Conservation (phyloP, 2,888 invertebrate species). For the Leuctra nigra region DNA sequence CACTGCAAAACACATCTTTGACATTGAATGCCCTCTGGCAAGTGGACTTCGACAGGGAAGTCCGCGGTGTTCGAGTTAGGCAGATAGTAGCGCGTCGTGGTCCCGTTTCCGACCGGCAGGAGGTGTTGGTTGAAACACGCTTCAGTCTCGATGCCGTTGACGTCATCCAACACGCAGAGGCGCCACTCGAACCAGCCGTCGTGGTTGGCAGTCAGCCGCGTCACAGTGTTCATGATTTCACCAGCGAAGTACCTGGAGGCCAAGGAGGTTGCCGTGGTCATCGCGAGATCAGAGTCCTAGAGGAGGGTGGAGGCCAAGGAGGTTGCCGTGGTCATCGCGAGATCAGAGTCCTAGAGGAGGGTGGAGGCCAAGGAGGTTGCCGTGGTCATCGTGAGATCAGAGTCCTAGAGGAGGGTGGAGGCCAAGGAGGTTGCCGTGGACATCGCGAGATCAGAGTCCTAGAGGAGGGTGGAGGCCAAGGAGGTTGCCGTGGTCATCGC, state of each 20-base stretch:
- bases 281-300: no score
- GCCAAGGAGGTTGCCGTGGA: no score
- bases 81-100: constrained; percentile 33
- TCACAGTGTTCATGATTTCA: constrained; percentile 34
- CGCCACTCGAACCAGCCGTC: constrained; percentile 35
- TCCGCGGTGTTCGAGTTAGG: constrained; percentile 28
- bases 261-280: no score
- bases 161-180: constrained; percentile 32
- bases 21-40: constrained; percentile 45
- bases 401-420: no score
- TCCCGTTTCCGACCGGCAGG: constrained; percentile 26
- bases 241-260: constrained; percentile 35
- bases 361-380: no score
- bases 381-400: no score
- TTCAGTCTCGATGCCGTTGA: constrained; percentile 33
- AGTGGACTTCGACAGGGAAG: constrained; percentile 34
- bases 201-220: constrained; percentile 41
- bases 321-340: no score
- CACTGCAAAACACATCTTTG: constrained; percentile 49
- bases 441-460: no score
- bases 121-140: constrained; percentile 33
- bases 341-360: no score
- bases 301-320: no score
- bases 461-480: no score
- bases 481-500: no score